Base-by-base conservation (phyloP, 2,113 vertebrate species). In the Gymnocephalus cernua region DNA sequence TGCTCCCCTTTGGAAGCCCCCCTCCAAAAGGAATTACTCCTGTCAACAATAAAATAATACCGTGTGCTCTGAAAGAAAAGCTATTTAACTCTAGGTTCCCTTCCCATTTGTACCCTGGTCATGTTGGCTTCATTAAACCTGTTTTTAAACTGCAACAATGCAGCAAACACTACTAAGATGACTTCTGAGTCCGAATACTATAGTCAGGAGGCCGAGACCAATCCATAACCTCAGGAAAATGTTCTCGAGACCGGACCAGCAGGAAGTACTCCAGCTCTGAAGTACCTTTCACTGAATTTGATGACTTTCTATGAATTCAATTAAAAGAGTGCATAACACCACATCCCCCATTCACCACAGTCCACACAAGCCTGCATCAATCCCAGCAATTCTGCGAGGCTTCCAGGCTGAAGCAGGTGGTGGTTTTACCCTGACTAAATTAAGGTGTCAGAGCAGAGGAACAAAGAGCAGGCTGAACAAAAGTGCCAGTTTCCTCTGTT, bases 401-500 rank as follows among this genome's bases (percentile, higher is more conserved):
- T 41, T 54, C 35, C 58, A 53, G 63, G 21, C 57, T 44, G 50
- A 32, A 47, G 72, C 74, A 75, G 82, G 56, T 73, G 84, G 66
- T 77, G 41, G 69, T 86, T 83, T 88, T 56, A 64, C 19, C 9
- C 41, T 80, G 74, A 85, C 58, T 87, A 65, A 68, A 80, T 51
- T 35, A 79, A 79, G 62, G 71, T 18, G 32, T 47, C 71, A 68
- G 63, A 67, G 16, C 35, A 66, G 38, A 63, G 32, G 16, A 59
- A 79, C 48, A 87, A 23, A 48, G n/a, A 48, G 9, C 18, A 6
- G 3, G 4, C 44, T 29, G 38, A 61, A 73, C 38, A 47, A 21
- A 32, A 14, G 6, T 50, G 77, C 72, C 59, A 0, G 1, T 35
- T 51, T 68, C 12, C 13, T 14, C 47, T 35, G 32, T 50, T 19